Percentiles rank a stretch among this genome's conserved stretches.
phyloP scores from a whole-genome alignment of 2,888 invertebrate species.

The Dione juno region DNA sequence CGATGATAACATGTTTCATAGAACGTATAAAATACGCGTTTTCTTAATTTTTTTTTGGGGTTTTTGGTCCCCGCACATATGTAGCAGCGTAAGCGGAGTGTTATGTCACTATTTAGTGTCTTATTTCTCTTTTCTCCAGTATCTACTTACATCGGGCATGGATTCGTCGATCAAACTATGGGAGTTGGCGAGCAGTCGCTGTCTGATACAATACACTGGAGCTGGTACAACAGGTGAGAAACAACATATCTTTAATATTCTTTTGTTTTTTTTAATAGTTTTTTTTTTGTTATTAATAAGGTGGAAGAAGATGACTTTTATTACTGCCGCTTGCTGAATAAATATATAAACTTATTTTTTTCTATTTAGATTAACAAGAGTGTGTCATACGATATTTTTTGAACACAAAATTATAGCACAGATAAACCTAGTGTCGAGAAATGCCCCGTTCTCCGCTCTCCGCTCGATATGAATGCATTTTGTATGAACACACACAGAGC shows the following conservation, averaged over 20 bases:
- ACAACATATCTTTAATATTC: background rate
- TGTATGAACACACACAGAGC: too few relatives aligned
- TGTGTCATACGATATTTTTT: too few relatives aligned
- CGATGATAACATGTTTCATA: too few relatives aligned
- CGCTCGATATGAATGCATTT: too few relatives aligned
- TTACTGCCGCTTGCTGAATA: too few relatives aligned
- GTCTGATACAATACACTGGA: conserved; percentile 98
- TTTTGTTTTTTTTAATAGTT: background rate
- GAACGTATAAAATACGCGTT: background rate
- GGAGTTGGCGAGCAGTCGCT: conserved; percentile 98
- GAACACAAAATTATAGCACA: too few relatives aligned
- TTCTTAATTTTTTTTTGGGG: background rate
- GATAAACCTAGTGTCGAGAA: too few relatives aligned
- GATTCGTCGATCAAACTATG: conserved; percentile 98
- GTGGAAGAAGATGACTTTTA: too few relatives aligned
- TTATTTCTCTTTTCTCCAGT: conserved; percentile 81
- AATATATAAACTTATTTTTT: too few relatives aligned
- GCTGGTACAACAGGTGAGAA: conserved; percentile 90
- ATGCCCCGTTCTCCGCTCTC: too few relatives aligned
- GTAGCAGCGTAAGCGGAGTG: background rate
- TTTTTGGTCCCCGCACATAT: too few relatives aligned
- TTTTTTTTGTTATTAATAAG: background rate
- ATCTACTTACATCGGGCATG: conserved; percentile 96
- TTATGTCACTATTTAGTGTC: background rate
- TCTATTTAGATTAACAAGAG: too few relatives aligned